phyloP scores from a whole-genome alignment of 92 coral and sea anemone species.

The Porites evermanni region DNA sequence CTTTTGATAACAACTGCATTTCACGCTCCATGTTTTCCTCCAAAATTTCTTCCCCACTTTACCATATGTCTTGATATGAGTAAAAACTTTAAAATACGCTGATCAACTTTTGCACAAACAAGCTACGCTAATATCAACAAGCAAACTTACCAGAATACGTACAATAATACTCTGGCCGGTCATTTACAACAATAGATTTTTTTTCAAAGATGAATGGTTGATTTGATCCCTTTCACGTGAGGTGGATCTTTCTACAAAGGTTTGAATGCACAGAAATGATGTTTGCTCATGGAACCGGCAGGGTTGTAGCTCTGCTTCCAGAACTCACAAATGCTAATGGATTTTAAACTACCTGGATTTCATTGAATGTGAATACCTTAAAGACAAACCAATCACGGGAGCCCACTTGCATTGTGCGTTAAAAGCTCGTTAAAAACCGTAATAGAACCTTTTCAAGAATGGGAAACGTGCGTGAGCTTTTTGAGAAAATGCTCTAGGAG shows the following conservation, averaged over 20 bases:
- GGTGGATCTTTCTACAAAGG: neutral
- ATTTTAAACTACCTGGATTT: neutral
- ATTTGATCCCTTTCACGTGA: neutral
- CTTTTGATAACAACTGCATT: neutral
- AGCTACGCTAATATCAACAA: neutral
- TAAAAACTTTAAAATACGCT: neutral
- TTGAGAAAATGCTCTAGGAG: neutral
- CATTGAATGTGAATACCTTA: neutral
- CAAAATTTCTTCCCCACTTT: neutral
- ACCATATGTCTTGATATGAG: neutral
- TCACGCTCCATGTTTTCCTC: neutral
- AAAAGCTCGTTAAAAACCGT: neutral
- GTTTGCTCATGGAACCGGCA: too few species aligned
- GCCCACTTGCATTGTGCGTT: constrained; percentile 7
- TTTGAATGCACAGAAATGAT: neutral
- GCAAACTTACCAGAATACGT: neutral
- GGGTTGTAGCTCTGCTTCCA: neutral
- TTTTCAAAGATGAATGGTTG: neutral
- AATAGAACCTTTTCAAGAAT: neutral
- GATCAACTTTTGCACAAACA: neutral
- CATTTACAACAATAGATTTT: neutral
- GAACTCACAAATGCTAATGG: constrained; percentile 1
- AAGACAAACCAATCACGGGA: constrained; percentile 8
- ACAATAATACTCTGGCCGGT: neutral
- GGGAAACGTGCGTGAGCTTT: neutral